Conservation (phyloP, 2,113 vertebrate genomes). For the Malurus alboscapulatus region DNA sequence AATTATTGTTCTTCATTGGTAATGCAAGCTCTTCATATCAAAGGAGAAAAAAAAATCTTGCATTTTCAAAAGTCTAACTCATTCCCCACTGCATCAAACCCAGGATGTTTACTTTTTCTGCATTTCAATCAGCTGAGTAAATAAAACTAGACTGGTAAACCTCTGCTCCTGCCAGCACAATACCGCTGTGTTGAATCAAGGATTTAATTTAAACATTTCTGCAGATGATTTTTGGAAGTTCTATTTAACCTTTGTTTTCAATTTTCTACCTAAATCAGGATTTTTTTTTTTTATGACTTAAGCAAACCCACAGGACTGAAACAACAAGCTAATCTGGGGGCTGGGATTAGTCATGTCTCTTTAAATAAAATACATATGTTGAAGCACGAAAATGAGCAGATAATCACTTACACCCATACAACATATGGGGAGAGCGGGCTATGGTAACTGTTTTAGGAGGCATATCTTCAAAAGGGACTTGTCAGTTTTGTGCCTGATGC, state of each 20-base stretch:
- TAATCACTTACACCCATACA: constrained; percentile 52
- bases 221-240: constrained; percentile 28
- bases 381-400: constrained; percentile 54
- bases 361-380: constrained; percentile 55
- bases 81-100: neutral
- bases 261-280: constrained; percentile 17
- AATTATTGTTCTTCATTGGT: neutral
- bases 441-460: neutral
- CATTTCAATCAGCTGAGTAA: constrained; percentile 58
- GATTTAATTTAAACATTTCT: constrained; percentile 43
- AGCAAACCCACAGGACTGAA: constrained; percentile 28
- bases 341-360: constrained; percentile 49
- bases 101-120: constrained; percentile 45
- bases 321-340: constrained; percentile 35
- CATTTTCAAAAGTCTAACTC: neutral
- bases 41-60: neutral
- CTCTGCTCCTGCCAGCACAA: constrained; percentile 20
- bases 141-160: constrained; percentile 35
- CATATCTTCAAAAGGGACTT: neutral
- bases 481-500: neutral
- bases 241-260: constrained; percentile 50
- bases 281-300: neutral
- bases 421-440: constrained; percentile 10
- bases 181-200: constrained; percentile 13
- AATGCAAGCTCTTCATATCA: neutral